phyloP scores from a whole-genome alignment of 2,113 vertebrate genomes.

The Pluvialis apricaria region DNA sequence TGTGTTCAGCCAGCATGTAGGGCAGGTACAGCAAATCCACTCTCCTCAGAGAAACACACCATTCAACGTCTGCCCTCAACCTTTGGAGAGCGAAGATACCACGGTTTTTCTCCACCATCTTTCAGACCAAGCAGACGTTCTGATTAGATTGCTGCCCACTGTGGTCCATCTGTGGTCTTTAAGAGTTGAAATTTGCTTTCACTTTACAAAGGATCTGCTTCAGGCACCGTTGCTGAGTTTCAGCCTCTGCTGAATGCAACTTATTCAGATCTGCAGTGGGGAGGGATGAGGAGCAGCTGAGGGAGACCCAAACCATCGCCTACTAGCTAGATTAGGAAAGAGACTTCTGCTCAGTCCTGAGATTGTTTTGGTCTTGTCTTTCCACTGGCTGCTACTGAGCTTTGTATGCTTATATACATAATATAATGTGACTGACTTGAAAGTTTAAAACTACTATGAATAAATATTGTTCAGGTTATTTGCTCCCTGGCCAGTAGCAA shows the following conservation, averaged over 20 bases:
- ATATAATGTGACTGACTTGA: neutral
- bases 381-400: neutral
- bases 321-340: neutral
- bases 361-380: neutral
- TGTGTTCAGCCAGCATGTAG: neutral
- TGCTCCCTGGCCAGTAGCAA: neutral
- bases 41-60: neutral
- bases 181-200: neutral
- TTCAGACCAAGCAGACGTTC: neutral
- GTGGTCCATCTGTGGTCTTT: neutral
- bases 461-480: neutral
- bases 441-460: neutral
- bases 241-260: neutral
- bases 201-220: neutral
- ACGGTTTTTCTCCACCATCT: neutral
- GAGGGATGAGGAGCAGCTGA: neutral
- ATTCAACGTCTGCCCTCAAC: rapidly evolving
- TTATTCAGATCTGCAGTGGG: neutral
- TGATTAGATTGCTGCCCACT: neutral
- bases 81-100: neutral
- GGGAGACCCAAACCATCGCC: neutral
- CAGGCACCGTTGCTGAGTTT: neutral
- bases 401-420: neutral
- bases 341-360: neutral
- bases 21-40: neutral